These are phyloP conservation scores for Drosophila repletoides DNA, from an alignment of 1,140 invertebrate genomes.

Conservation along the genomic window DNA sequence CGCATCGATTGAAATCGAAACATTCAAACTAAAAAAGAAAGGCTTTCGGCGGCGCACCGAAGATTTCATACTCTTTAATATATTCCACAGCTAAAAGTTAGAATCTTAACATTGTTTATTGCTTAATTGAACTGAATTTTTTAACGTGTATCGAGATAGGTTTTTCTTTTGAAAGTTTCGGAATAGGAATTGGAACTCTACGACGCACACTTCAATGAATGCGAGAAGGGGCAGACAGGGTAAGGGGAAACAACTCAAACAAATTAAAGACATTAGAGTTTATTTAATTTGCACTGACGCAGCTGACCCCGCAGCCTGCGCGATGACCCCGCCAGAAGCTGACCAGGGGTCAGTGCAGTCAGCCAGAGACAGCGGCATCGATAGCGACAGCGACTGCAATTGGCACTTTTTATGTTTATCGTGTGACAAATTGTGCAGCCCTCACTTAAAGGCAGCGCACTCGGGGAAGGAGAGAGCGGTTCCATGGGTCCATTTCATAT, in stretches of 20 bases:
- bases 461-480: neutral
- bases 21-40: too few relatives aligned
- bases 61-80: too few relatives aligned
- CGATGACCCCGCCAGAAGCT: slow-evolving; percentile 4
- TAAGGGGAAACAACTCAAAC: slow-evolving; percentile 63
- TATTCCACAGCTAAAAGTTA: too few relatives aligned
- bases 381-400: slow-evolving; percentile 65
- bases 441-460: slow-evolving; percentile 27
- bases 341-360: slow-evolving; percentile 7
- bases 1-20: too few relatives aligned
- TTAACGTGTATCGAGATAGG: too few relatives aligned
- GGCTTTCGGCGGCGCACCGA: too few relatives aligned
- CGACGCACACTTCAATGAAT: too few relatives aligned
- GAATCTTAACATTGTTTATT: too few relatives aligned
- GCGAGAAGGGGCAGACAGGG: slow-evolving; percentile 1
- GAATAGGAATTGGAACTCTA: too few relatives aligned
- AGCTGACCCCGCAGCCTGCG: slow-evolving; percentile 53
- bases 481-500: neutral
- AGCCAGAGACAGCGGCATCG: too few relatives aligned
- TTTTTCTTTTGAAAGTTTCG: too few relatives aligned
- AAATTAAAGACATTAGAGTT: slow-evolving; percentile 80
- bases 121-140: too few relatives aligned
- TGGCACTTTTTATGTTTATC: slow-evolving; percentile 73
- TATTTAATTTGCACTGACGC: slow-evolving; percentile 72
- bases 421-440: slow-evolving; percentile 70